Percentiles rank a stretch among this genome's conserved stretches.
Conservation (phyloP, 2,113 vertebrate species). For the Merops nubicus region DNA sequence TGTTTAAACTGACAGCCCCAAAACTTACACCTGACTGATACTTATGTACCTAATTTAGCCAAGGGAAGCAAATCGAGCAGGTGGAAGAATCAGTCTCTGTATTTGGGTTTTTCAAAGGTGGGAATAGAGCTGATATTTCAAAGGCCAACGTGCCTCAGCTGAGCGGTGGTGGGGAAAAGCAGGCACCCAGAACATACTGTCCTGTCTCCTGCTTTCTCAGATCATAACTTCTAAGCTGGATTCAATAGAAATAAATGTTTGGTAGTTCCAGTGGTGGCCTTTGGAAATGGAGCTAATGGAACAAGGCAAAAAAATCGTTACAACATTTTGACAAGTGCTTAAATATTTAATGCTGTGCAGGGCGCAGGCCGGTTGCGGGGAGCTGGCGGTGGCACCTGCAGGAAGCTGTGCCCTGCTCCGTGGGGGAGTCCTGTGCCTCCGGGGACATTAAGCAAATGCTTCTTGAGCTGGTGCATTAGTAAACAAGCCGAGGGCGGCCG, state of each 20-base stretch:
- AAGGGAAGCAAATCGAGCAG: neutral
- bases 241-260: constrained; percentile 50
- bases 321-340: constrained; percentile 37
- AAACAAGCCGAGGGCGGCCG: neutral
- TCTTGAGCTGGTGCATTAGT: neutral
- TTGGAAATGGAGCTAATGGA: constrained; percentile 58
- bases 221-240: constrained; percentile 54
- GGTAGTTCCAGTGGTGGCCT: constrained; percentile 50
- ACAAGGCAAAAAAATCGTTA: constrained; percentile 45
- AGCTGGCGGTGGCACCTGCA: neutral
- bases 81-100: neutral
- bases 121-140: constrained; percentile 51
- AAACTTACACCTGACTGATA: neutral
- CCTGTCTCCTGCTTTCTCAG: constrained; percentile 3
- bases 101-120: constrained; percentile 36
- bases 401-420: constrained; percentile 17
- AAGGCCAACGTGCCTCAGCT: neutral
- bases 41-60: constrained; percentile 16
- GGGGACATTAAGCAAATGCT: neutral
- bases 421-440: neutral
- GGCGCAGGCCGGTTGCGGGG: neutral
- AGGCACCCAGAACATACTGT: neutral
- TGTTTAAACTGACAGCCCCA: neutral
- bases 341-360: neutral
- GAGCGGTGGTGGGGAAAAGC: neutral